These are phyloP conservation scores for Ariolimax columbianus DNA, from an alignment of 2,888 invertebrate species.

Conservation along the genomic window DNA sequence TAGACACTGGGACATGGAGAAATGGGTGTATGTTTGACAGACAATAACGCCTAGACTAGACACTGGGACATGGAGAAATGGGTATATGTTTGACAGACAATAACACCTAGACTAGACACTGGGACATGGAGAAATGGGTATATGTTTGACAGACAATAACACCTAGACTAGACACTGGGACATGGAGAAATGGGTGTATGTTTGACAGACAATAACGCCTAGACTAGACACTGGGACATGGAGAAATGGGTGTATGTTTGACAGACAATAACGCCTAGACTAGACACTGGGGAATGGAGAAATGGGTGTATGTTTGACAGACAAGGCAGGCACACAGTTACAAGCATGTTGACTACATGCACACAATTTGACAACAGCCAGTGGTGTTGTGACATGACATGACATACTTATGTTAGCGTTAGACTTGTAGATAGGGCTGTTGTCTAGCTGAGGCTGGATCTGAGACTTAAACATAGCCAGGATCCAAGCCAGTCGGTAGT, in stretches of 20 bases:
- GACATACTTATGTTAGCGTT: conserved; percentile 50
- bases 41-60: too few relatives aligned
- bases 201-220: background rate
- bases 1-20: too few relatives aligned
- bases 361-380: background rate
- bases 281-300: background rate
- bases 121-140: too few relatives aligned
- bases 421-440: conserved; percentile 45
- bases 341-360: background rate
- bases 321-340: background rate
- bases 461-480: conserved; percentile 68
- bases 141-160: too few relatives aligned
- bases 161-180: too few relatives aligned
- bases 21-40: too few relatives aligned
- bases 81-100: too few relatives aligned
- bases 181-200: too few relatives aligned
- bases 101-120: too few relatives aligned
- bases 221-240: background rate
- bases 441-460: conserved; percentile 57
- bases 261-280: background rate
- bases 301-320: background rate
- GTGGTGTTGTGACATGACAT: conserved; percentile 6
- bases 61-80: too few relatives aligned
- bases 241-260: too few relatives aligned
- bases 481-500: conserved; percentile 69